Percentiles rank a stretch among this genome's conserved stretches.
Evolutionary conservation across 2,888 invertebrate species (phyloP).

Genomic region (Brachycybe producta): DNA sequence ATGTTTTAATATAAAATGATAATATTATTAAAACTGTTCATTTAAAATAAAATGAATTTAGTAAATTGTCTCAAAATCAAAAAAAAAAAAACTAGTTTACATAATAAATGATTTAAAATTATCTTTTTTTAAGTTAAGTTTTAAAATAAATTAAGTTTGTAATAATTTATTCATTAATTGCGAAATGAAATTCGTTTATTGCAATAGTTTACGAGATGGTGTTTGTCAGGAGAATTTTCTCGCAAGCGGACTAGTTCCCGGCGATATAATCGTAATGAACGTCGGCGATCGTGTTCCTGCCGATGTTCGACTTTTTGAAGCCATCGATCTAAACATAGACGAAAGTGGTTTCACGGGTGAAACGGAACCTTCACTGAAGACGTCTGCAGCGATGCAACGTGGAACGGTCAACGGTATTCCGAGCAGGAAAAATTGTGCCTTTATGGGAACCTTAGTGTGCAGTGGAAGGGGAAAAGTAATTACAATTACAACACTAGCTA

Average conservation of each 20-base stretch:
- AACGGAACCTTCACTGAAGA: constrained; percentile 80
- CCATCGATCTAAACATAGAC: constrained; percentile 83
- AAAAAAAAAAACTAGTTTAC: too few species aligned
- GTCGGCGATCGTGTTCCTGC: constrained; percentile 96
- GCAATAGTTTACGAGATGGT: constrained; percentile 67
- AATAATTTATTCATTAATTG: too few species aligned
- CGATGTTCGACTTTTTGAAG: constrained; percentile 85
- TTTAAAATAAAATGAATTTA: too few species aligned
- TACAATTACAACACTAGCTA: too few species aligned
- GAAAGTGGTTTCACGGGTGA: constrained; percentile 99
- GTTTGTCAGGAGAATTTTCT: constrained; percentile 67
- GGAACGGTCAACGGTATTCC: constrained; percentile 44
- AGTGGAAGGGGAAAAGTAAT: constrained; percentile 86
- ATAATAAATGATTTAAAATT: too few species aligned
- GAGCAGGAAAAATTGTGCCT: constrained; percentile 61
- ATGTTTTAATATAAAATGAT: too few species aligned
- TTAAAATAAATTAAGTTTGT: too few species aligned
- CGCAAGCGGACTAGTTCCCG: constrained; percentile 91
- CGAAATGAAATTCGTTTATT: too few species aligned
- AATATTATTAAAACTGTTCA: too few species aligned
- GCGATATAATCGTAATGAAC: constrained; percentile 82
- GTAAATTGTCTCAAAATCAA: too few species aligned
- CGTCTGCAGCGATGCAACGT: constrained; percentile 49
- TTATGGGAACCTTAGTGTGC: constrained; percentile 94
- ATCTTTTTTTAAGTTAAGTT: too few species aligned